These are phyloP conservation scores for Sparidentex hasta DNA, from an alignment of 2,797 vertebrate genomes.

Conservation along the genomic window DNA sequence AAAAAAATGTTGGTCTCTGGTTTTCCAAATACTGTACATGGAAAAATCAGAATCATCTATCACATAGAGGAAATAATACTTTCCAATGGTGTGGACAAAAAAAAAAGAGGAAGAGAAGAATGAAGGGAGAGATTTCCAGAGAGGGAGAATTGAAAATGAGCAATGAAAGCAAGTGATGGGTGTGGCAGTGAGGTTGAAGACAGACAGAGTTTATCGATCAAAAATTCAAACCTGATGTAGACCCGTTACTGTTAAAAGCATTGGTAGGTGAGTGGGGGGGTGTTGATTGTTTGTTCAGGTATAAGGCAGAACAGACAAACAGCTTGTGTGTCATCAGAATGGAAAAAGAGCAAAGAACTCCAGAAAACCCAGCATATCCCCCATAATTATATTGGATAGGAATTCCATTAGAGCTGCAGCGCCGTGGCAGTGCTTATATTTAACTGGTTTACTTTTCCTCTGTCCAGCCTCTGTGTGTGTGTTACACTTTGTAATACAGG, in stretches of 20 bases:
- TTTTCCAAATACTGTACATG: constrained; percentile 8
- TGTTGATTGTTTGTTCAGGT: constrained; percentile 12
- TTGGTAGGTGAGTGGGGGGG: neutral
- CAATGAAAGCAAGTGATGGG: constrained; percentile 3
- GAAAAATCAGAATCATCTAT: constrained; percentile 53
- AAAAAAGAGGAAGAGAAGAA: neutral
- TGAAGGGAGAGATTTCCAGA: neutral
- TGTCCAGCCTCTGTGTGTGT: constrained; percentile 6
- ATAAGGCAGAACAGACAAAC: constrained; percentile 17
- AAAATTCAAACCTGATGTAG: constrained; percentile 14
- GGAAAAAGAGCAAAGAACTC: constrained; percentile 4
- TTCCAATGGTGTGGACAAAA: neutral
- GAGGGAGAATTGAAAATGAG: constrained; percentile 7
- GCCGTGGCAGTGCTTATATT: constrained; percentile 33
- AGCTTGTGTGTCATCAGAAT: constrained; percentile 28
- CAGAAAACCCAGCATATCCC: constrained; percentile 24
- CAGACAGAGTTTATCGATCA: constrained; percentile 29
- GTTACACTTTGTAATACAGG: constrained; percentile 12
- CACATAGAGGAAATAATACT: neutral
- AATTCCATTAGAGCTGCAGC: constrained; percentile 38
- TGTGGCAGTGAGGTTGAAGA: neutral
- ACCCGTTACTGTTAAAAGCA: constrained; percentile 17
- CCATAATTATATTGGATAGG: constrained; percentile 42
- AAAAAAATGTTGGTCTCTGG: too few species aligned
- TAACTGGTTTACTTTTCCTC: constrained; percentile 1